These are phyloP conservation scores for Pandemis corylana DNA, from an alignment of 2,888 invertebrate genomes.

Conservation along the genomic window DNA sequence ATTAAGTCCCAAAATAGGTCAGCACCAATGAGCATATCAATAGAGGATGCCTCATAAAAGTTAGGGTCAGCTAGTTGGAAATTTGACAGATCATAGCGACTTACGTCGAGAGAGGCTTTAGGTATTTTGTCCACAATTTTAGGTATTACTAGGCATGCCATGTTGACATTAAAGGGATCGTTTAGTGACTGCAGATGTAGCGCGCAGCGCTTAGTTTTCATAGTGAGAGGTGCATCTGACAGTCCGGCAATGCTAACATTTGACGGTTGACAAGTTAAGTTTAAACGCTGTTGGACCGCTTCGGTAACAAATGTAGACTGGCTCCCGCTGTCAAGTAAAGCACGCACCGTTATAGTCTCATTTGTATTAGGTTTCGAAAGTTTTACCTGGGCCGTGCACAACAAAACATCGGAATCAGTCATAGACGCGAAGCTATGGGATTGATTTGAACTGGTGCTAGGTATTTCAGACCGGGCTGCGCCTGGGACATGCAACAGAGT, in stretches of 20 bases:
- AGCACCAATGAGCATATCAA: conserved; percentile 10
- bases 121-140: not conserved
- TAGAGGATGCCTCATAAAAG: not conserved
- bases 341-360: not conserved
- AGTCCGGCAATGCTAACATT: not conserved
- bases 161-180: not conserved
- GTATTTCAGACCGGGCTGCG: too few species aligned
- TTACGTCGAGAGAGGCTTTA: not conserved
- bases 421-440: not conserved
- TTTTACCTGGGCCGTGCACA: not conserved
- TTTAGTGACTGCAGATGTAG: not conserved
- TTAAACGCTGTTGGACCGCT: not conserved
- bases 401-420: not conserved
- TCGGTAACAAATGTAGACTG: not conserved
- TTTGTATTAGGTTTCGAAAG: not conserved
- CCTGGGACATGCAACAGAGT: not conserved
- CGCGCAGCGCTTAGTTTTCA: not conserved
- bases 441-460: not conserved
- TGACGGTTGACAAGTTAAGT: not conserved
- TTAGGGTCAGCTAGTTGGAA: conserved; percentile 3
- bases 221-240: not conserved
- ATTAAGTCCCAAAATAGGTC: conserved; percentile 8
- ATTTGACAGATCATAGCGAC: not conserved
- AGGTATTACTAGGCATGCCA: conserved; percentile 1
- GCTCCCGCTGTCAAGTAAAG: not conserved